Base-by-base conservation (phyloP, 2,888 invertebrate genomes). In the Agrochola lota region DNA sequence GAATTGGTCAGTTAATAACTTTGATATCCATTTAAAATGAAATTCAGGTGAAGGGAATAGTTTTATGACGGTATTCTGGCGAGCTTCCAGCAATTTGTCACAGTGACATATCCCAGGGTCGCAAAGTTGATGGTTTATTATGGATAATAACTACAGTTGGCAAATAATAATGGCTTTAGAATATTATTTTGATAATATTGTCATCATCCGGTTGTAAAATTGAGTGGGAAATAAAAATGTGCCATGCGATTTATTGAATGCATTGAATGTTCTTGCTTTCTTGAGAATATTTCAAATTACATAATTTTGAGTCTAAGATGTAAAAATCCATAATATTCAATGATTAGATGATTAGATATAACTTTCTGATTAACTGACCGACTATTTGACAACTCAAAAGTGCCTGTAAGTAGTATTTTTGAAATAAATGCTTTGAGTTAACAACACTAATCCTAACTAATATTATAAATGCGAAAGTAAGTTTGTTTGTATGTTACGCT, bases 41-140 rank as follows among this genome's bases (percentile, higher is more conserved):
- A 71, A 77, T 89, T 57, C 77, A 92, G 92, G 90, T 91, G 20
- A 70, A 84, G 57, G 71, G 74, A 75, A 74, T 74, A 69, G 67
- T 57, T 71, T 71, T 74, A 85, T 64, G 62, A 30, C 66, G 26
- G 26, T 49, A 80, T 68, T 70, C 20, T 84, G 83, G 83, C 85
- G 20, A 35, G 49, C 30, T 23, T 77, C 83, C 83, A 84, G 60
- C 57, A 64, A 84, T 84, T 74, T 82, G 68, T 62, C 71, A 69
- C 20, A 11, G 55, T 30, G 26, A n/a, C 70, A 62, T 71, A 57
- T 62, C 68, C 40, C 78, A 85, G 26, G 83, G 83, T 71, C 40
- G 46, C 67, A n/a, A 70, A 60, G 73, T 70, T 66, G 30, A 71
- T 71, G 40, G 64, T 9, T 71, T 73, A 49, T 49, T 70, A 66